Evolutionary conservation across 2,888 invertebrate genomes (phyloP).

Genomic region (Hyppa rectilinea): DNA sequence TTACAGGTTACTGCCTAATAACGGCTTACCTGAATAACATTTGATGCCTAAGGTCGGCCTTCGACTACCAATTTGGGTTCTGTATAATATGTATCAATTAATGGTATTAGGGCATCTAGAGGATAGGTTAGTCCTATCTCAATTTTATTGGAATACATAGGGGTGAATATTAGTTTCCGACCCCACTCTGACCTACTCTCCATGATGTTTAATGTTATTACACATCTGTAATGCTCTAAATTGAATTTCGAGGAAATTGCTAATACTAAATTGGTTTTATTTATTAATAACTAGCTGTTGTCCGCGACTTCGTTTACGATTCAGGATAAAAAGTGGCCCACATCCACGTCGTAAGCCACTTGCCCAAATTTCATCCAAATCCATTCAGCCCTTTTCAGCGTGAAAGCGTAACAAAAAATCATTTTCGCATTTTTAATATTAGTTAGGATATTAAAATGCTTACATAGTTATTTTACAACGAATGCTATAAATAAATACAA

Average conservation of each 20-base stretch:
- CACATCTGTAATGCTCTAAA: background rate
- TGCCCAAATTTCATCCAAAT: too few species aligned
- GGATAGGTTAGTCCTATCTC: slow-evolving; percentile 10
- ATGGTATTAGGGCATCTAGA: slow-evolving; percentile 11
- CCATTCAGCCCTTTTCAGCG: too few species aligned
- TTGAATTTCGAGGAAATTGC: background rate
- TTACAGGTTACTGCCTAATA: slow-evolving; percentile 36
- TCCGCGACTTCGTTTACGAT: too few species aligned
- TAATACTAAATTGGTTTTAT: background rate
- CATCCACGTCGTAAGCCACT: too few species aligned
- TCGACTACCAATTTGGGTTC: slow-evolving; percentile 46
- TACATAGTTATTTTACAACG: background rate
- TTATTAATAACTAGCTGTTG: too few species aligned
- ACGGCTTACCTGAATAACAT: slow-evolving; percentile 43
- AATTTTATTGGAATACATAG: slow-evolving; percentile 27
- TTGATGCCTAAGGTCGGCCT: slow-evolving; percentile 35
- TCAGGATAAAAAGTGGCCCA: too few species aligned
- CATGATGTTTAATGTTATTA: background rate
- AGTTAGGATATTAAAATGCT: too few species aligned
- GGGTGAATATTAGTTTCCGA: slow-evolving; percentile 2
- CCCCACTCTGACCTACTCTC: background rate
- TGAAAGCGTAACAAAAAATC: too few species aligned
- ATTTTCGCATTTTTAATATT: too few species aligned
- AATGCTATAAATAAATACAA: background rate
- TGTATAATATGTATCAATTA: slow-evolving; percentile 54